Percentiles rank a stretch among this genome's conserved stretches.
phyloP scores from a whole-genome alignment of 2,797 vertebrate genomes.

The Sebastes taczanowskii region DNA sequence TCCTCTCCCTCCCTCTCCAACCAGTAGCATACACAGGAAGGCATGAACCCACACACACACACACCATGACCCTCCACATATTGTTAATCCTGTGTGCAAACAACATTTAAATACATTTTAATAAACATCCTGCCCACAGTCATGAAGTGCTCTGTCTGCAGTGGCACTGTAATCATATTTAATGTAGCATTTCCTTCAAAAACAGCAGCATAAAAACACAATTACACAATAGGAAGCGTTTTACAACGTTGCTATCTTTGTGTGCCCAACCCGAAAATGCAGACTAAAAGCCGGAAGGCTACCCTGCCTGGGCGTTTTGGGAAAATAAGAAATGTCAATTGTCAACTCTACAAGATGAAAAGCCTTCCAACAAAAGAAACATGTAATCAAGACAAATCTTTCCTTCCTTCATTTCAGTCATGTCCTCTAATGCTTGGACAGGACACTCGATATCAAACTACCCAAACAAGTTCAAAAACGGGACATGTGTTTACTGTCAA shows the following conservation, averaged over 20 bases:
- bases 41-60: not conserved
- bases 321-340: slow-evolving; percentile 57
- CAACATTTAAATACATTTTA: slow-evolving; percentile 18
- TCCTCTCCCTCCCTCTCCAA: slow-evolving; percentile 5
- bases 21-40: slow-evolving; percentile 7
- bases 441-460: not conserved
- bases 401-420: slow-evolving; percentile 42
- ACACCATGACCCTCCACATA: not conserved
- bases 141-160: not conserved
- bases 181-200: slow-evolving; percentile 5
- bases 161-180: slow-evolving; percentile 1
- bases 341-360: slow-evolving; percentile 19
- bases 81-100: not conserved
- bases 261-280: slow-evolving; percentile 27
- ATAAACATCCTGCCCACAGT: slow-evolving; percentile 23
- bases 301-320: slow-evolving; percentile 7
- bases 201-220: slow-evolving; percentile 22
- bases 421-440: not conserved
- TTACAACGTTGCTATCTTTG: slow-evolving; percentile 21
- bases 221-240: slow-evolving; percentile 26
- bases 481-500: not conserved
- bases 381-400: slow-evolving; percentile 45
- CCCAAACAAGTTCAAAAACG: slow-evolving; percentile 10
- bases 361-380: slow-evolving; percentile 40
- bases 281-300: slow-evolving; percentile 3